Percentiles rank a stretch among this genome's conserved stretches.
These are phyloP conservation scores for Ceyx margarethae DNA, from an alignment of 2,113 vertebrate species.

Conservation along the genomic window DNA sequence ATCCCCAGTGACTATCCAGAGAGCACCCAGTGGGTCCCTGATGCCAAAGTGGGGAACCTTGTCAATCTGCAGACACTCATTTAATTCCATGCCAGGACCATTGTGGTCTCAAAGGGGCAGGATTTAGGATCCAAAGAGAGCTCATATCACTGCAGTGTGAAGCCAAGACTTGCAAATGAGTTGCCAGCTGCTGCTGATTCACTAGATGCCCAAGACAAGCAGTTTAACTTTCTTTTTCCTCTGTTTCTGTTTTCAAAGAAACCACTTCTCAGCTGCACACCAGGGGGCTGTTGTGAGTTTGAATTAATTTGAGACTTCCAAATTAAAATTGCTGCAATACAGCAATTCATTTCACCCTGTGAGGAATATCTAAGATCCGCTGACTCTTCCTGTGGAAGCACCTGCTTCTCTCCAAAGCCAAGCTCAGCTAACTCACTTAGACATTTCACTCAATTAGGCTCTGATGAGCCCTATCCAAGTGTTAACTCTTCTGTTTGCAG, in stretches of 20 bases:
- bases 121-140: neutral
- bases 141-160: neutral
- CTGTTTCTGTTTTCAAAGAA: conserved; percentile 47
- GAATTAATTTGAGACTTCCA: conserved; percentile 64
- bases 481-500: conserved; percentile 21
- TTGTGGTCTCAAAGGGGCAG: neutral
- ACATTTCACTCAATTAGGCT: neutral
- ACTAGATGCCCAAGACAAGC: conserved; percentile 20
- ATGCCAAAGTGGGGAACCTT: neutral
- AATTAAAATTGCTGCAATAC: conserved; percentile 63
- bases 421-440: neutral
- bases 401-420: conserved; percentile 23
- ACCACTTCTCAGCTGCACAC: neutral
- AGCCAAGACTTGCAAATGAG: neutral
- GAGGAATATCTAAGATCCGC: conserved; percentile 48
- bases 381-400: conserved; percentile 58
- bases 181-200: conserved; percentile 4
- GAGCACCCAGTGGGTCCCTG: neutral
- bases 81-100: neutral
- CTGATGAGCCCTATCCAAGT: neutral
- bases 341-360: conserved; percentile 61
- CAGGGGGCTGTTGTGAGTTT: conserved; percentile 47
- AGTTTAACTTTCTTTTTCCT: conserved; percentile 26
- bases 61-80: neutral
- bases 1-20: neutral